Evolutionary conservation across 2,113 vertebrate species (phyloP).

Genomic region (Zapus hudsonius): DNA sequence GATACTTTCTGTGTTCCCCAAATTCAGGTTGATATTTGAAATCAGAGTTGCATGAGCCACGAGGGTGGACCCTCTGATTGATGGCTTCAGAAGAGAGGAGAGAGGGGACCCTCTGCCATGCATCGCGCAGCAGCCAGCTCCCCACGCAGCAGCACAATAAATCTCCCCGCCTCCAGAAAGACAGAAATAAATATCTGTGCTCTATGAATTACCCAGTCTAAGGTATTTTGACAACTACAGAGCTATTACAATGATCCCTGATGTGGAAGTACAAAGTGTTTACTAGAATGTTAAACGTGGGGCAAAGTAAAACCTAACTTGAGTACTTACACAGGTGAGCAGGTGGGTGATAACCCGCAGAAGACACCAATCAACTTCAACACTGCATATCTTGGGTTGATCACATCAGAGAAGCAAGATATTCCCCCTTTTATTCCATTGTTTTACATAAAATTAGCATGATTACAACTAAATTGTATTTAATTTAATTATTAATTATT

Average conservation of each 20-base stretch:
- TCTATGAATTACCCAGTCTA: not conserved
- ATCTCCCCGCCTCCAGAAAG: not conserved
- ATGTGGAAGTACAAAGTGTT: not conserved
- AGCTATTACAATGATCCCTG: conserved; percentile 1
- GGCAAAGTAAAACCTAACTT: not conserved
- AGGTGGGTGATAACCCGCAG: not conserved
- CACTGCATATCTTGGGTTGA: not conserved
- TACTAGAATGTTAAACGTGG: conserved; percentile 14
- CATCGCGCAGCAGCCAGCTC: not conserved
- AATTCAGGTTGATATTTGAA: not conserved
- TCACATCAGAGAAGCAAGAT: not conserved
- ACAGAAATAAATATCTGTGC: not conserved
- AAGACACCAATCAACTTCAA: conserved; percentile 22
- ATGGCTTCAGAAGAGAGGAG: not conserved
- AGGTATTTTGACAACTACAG: not conserved
- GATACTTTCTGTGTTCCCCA: not conserved
- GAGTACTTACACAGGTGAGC: not conserved
- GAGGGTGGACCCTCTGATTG: not conserved
- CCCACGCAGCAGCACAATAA: not conserved
- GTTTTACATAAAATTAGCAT: conserved; percentile 17
- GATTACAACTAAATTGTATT: not conserved
- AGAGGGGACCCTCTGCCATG: not conserved
- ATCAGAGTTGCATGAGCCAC: too few relatives aligned
- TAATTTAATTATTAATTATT: too few relatives aligned
- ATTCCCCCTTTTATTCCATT: not conserved